These are phyloP conservation scores for Spinus pinus DNA, from an alignment of 2,797 vertebrate species.

Conservation along the genomic window DNA sequence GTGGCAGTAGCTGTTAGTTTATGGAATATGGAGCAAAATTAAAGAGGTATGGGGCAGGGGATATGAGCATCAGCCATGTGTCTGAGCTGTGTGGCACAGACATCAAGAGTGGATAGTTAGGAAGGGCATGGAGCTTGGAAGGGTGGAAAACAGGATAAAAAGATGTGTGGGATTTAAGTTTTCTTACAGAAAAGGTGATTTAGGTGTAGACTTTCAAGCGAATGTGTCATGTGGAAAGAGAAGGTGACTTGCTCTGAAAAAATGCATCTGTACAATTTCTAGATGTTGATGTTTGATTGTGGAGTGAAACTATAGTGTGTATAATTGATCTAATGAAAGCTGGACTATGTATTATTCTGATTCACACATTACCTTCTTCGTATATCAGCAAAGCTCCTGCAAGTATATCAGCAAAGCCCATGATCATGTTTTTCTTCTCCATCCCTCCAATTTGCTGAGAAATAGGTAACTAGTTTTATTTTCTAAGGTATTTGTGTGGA, in stretches of 20 bases:
- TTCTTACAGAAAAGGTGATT: not conserved
- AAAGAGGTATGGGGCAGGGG: not conserved
- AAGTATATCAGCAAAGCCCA: not conserved
- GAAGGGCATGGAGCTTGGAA: not conserved
- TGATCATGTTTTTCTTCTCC: fast-evolving
- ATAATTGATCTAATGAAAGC: not conserved
- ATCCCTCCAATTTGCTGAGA: not conserved
- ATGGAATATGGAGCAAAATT: not conserved
- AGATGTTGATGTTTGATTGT: not conserved
- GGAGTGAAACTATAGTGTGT: not conserved
- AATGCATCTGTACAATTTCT: fast-evolving
- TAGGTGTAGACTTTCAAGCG: not conserved
- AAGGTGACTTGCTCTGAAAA: not conserved
- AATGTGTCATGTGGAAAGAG: not conserved
- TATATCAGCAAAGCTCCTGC: not conserved
- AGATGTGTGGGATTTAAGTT: not conserved
- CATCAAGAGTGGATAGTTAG: not conserved
- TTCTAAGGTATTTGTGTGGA: not conserved
- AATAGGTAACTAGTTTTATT: not conserved
- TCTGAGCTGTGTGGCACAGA: not conserved
- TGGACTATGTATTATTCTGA: not conserved
- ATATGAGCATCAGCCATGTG: fast-evolving
- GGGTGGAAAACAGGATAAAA: not conserved
- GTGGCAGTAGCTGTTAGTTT: not conserved
- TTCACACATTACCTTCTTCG: not conserved